Conservation (phyloP, 1,140 invertebrate genomes). For the Platorchestia sp. region DNA sequence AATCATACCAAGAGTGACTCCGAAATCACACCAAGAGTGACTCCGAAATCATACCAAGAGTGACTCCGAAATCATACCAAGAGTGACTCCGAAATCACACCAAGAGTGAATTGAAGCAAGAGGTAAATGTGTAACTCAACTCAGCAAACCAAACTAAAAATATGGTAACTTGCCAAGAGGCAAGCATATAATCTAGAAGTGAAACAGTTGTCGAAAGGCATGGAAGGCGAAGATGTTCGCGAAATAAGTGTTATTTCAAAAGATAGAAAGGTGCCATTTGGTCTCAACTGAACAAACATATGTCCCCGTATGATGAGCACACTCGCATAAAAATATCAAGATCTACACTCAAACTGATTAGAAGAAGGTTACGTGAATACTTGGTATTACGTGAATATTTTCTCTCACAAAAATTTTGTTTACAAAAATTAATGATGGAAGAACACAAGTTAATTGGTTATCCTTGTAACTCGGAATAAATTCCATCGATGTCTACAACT, state of each 20-base stretch:
- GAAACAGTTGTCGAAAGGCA: background rate
- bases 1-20: background rate
- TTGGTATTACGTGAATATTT: background rate
- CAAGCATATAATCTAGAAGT: background rate
- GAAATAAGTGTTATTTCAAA: background rate
- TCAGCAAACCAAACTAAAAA: background rate
- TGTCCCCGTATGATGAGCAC: background rate
- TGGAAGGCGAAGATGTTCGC: background rate
- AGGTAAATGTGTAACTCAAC: background rate
- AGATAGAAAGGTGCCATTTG: background rate
- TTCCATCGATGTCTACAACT: too few relatives aligned
- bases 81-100: background rate
- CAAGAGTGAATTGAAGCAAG: background rate
- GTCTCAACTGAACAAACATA: background rate
- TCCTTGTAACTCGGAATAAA: too few relatives aligned
- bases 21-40: background rate
- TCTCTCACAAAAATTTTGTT: background rate
- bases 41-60: background rate
- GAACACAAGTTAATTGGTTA: too few relatives aligned
- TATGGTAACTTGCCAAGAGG: background rate
- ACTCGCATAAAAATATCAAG: background rate
- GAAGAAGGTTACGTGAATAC: background rate
- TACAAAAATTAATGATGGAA: background rate
- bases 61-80: background rate
- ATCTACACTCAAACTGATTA: background rate